Conservation (phyloP, 2,113 vertebrate genomes). For the Rhadina sibilatrix region DNA sequence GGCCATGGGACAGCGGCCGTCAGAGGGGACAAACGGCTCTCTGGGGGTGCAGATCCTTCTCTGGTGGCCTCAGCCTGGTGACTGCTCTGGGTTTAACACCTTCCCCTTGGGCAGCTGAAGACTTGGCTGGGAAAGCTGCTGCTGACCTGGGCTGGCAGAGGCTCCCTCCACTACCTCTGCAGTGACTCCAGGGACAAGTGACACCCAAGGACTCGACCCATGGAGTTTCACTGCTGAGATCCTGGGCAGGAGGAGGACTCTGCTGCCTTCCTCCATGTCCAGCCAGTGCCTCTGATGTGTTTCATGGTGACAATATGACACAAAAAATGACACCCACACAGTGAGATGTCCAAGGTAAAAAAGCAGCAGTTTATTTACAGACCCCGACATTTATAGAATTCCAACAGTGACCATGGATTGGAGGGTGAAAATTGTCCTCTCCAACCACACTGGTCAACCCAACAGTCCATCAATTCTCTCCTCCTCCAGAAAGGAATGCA, state of each 20-base stretch:
- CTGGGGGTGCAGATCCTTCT: not conserved
- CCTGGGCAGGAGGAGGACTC: not conserved
- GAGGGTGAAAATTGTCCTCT: no score
- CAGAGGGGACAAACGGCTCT: conserved; percentile 23
- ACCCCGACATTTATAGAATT: no score
- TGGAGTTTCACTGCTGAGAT: not conserved
- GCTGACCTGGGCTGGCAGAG: not conserved
- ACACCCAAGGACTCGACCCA: accelerated
- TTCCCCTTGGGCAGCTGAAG: not conserved
- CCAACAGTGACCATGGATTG: no score
- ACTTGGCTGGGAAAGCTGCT: not conserved
- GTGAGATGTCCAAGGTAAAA: no score
- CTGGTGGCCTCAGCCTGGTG: not conserved
- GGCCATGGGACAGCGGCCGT: not conserved
- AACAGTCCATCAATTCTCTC: no score
- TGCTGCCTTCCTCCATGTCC: not conserved
- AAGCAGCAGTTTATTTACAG: no score
- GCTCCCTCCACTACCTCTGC: accelerated
- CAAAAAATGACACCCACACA: no score
- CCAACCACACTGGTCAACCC: no score
- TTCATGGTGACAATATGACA: no score
- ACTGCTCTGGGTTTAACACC: not conserved
- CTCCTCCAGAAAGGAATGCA: no score
- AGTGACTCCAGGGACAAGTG: accelerated
- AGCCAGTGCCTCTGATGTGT: accelerated